These are phyloP conservation scores for Caradrina clavipalpis DNA, from an alignment of 2,888 invertebrate species.

Conservation along the genomic window DNA sequence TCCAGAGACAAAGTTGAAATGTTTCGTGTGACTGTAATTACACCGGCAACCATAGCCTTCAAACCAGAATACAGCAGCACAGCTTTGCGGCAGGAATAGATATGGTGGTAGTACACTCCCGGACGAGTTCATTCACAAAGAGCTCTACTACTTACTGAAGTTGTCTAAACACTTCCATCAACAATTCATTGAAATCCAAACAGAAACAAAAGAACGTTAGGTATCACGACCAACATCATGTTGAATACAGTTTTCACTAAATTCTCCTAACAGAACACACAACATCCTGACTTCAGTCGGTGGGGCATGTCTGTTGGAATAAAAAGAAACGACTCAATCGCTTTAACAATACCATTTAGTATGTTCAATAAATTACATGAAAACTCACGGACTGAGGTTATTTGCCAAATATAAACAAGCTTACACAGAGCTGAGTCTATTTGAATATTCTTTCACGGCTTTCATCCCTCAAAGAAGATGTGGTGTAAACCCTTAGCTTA, in stretches of 20 bases:
- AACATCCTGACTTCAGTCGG: neutral
- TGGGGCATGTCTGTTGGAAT: neutral
- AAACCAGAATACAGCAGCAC: no score
- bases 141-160: no score
- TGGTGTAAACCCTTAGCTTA: slow-evolving; percentile 35
- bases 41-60: no score
- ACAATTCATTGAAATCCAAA: no score
- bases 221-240: neutral
- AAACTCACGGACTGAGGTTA: slow-evolving; percentile 17
- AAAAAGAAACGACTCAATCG: neutral
- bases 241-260: neutral
- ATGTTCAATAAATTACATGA: slow-evolving; percentile 2
- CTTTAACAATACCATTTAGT: neutral
- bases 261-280: neutral
- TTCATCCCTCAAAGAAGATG: slow-evolving; percentile 28
- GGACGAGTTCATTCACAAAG: no score
- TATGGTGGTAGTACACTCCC: no score
- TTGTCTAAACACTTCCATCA: no score
- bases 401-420: slow-evolving; percentile 38
- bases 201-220: neutral
- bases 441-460: slow-evolving; percentile 33
- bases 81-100: no score
- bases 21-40: no score
- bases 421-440: slow-evolving; percentile 22
- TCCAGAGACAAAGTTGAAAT: no score